Evolutionary conservation across 64 coral and sea anemone genomes (phyloP), one percentile per base, ranked within the genome.

Genomic region (Acropora yongei): DNA sequence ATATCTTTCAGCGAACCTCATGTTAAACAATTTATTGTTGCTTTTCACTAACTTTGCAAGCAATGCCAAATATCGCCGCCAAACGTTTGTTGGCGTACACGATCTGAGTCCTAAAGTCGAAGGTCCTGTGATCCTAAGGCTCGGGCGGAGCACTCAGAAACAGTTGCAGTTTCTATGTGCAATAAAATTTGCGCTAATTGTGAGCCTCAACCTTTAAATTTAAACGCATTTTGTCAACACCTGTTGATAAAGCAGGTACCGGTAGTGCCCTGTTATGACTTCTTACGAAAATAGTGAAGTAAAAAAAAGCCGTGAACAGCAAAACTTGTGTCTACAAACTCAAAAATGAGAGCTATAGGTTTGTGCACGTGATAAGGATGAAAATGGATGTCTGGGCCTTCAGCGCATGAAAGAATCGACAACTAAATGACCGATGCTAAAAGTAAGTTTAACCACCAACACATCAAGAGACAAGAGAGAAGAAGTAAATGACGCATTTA

Each of bases 231-330:
- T 71, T 71, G 60, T 20, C 18, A 8, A 77, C 44, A 85, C 82
- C 82, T 85, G 82, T 85, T 69, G 6, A 10, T 3, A 48, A 18
- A 48, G 63, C 82, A 11, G 82, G 82, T 85, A 85, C 82, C 82
- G 11, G 82, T 85, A 19, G 5, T 19, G 1, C 19, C 9, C 5
- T 44, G 10, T 10, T 44, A 44, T 71, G 60, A 18, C 68, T 71
- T 66, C 80, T 3, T 63, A 45, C 17, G 41, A 44, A n/a, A 83
- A 67, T 41, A 67, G 14, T 44, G 16, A 1, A 14, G 18, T 20
- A 67, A 43, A 85, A 71, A 48, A 48, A 18, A 47, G 73, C 75
- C 2, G 75, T 77, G 17, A 77, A 44, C 75, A 47, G 16, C 2
- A 47, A 14, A 77, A 8, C 11, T 44, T 76, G 8, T 19, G 42